These are phyloP conservation scores for Myodes glareolus DNA, from an alignment of 2,113 vertebrate genomes.

Conservation along the genomic window DNA sequence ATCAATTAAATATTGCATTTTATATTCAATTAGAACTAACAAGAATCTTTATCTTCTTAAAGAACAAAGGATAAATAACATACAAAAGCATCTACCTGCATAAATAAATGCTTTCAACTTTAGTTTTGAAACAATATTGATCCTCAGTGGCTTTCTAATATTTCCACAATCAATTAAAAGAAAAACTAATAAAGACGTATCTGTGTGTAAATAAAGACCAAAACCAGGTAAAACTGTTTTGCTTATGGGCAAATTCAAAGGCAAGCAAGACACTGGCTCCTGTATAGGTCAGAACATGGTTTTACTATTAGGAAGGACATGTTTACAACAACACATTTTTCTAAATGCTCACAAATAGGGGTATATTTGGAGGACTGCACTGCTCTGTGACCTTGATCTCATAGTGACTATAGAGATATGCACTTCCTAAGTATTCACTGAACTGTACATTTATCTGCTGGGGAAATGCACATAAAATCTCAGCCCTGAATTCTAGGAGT, in stretches of 20 bases:
- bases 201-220: slow-evolving; percentile 15
- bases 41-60: background rate
- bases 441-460: background rate
- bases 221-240: slow-evolving; percentile 42
- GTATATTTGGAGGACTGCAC: background rate
- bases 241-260: slow-evolving; percentile 1
- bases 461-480: slow-evolving; percentile 43
- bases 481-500: background rate
- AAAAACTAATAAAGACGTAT: slow-evolving; percentile 36
- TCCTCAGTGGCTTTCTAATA: background rate
- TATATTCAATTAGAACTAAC: slow-evolving; percentile 22
- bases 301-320: background rate
- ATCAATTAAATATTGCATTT: background rate
- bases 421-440: background rate
- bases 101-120: background rate
- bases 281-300: background rate
- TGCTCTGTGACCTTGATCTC: background rate
- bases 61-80: background rate
- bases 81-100: background rate
- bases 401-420: background rate
- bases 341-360: background rate
- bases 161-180: slow-evolving; percentile 35
- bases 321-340: background rate
- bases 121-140: background rate
- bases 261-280: background rate